A percentile compares a stretch with the other conserved stretches of the same genome.
phyloP scores from a whole-genome alignment of 2,888 invertebrate genomes.

The Colostygia pectinataria region DNA sequence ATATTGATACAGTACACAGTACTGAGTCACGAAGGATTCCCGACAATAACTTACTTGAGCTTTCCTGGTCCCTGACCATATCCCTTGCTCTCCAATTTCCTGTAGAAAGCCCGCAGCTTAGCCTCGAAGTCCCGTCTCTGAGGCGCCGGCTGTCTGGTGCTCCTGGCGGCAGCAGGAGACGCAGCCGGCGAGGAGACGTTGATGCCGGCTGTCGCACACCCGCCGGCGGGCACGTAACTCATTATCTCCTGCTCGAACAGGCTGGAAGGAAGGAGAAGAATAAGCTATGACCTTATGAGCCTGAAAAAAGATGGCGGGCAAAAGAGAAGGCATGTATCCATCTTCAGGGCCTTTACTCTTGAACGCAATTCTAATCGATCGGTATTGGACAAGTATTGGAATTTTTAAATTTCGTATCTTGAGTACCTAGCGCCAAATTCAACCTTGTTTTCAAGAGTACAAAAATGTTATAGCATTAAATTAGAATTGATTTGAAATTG shows the following conservation, averaged over 20 bases:
- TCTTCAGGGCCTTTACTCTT: no score
- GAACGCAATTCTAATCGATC: no score
- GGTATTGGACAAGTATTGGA: no score
- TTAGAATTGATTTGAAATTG: no score
- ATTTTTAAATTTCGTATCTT: no score
- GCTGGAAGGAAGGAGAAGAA: slow-evolving; percentile 76
- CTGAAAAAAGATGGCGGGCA: no score
- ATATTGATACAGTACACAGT: neutral
- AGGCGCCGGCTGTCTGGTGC: slow-evolving; percentile 93
- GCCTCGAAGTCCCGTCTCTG: slow-evolving; percentile 97
- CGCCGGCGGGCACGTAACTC: slow-evolving; percentile 93
- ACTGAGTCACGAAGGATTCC: neutral
- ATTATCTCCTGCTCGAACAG: slow-evolving; percentile 99
- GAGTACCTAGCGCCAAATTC: no score
- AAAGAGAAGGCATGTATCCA: no score
- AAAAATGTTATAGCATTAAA: no score
- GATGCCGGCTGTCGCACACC: slow-evolving; percentile 62
- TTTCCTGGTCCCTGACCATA: slow-evolving; percentile 99
- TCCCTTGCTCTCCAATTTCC: slow-evolving; percentile 97
- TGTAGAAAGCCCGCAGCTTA: slow-evolving; percentile 96
- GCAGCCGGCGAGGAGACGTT: slow-evolving; percentile 88
- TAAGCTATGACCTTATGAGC: no score
- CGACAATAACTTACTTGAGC: slow-evolving; percentile 90
- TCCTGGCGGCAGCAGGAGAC: slow-evolving; percentile 91
- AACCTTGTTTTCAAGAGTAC: no score